Base-by-base conservation (phyloP, 2,113 vertebrate genomes). In the Aspidoscelis tigris region DNA sequence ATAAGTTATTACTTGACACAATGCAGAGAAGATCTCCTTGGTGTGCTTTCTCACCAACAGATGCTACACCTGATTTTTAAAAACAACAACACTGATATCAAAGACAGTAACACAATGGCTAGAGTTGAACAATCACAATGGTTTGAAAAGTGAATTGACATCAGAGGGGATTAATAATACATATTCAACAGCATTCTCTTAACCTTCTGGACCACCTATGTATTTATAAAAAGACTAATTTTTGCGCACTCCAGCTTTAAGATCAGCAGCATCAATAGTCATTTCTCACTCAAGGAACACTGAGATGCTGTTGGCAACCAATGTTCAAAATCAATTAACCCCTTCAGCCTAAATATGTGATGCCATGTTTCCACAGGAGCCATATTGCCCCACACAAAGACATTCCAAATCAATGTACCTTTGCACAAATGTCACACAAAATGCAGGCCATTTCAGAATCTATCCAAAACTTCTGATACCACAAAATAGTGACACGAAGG, bases 21-120 rank as follows among this genome's bases (percentile, higher is more conserved):
- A 68, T 0, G 78, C 44, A 81, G 1, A 0, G 86, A 50, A 50
- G 80, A 2, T 39, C 61, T 47, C 14, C 7, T 80, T 44, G 61
- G 80, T 86, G 73, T 85, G 82, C 41, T 47, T 21, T 39, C 41
- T 72, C 66, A 71, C 7, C 61, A 22, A 16, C 41, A 64, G 47
- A 64, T 65, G 50, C 68, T 87, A 79, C 22, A 65, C 47, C 53
- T 87, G 88, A 82, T 11, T 71, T 80, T 61, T 26, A 55, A 58
- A 58, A 58, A 58, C 55, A 61, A 61, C 68, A 41, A 73, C 70
- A 58, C 55, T 0, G 0, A 80, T n/a, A 82, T 66, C 44, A 53
- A 84, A 73, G 77, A 80, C 12, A 84, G 76, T 41, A 80, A 47
- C 24, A 86, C 26, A 90, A n/a, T 50, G 77, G 78, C 43, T 87